Evolutionary conservation across 2,113 vertebrate genomes (phyloP).

Genomic region (Misgurnus anguillicaudatus): DNA sequence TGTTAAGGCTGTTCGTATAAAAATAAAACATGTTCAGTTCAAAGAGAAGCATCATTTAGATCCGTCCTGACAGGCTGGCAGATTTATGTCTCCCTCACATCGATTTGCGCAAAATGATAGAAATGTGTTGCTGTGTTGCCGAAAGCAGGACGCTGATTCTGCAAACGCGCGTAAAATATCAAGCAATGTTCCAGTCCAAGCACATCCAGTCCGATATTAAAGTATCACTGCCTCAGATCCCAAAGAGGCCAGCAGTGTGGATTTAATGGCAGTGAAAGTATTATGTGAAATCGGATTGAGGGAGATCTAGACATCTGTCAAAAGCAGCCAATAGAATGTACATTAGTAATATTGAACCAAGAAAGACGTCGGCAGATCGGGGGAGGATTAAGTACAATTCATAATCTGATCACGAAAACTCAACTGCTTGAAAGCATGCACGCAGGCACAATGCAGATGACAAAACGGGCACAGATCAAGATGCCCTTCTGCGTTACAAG

Average conservation of each 20-base stretch:
- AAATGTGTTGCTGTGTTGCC: conserved; percentile 66
- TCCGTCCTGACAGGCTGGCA: conserved; percentile 79
- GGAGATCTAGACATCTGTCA: conserved; percentile 72
- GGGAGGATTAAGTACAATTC: conserved; percentile 72
- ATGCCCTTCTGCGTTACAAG: conserved; percentile 33
- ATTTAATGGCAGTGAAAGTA: conserved; percentile 76
- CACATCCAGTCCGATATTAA: background rate
- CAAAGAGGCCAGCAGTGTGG: conserved; percentile 64
- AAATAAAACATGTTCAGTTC: conserved; percentile 77
- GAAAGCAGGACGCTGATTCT: conserved; percentile 34
- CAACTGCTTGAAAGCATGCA: conserved; percentile 45
- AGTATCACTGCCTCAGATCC: conserved; percentile 16
- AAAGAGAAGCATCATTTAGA: conserved; percentile 86
- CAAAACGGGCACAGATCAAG: conserved; percentile 38
- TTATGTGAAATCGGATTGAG: conserved; percentile 69
- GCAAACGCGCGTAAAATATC: conserved; percentile 11
- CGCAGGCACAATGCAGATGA: conserved; percentile 26
- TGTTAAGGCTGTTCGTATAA: background rate
- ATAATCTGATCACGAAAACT: conserved; percentile 75
- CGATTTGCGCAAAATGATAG: conserved; percentile 74
- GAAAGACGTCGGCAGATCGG: conserved; percentile 58
- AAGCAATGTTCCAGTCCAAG: background rate
- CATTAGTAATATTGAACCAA: conserved; percentile 73
- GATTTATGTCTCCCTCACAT: conserved; percentile 78
- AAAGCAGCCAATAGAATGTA: conserved; percentile 75